Evolutionary conservation across 2,888 invertebrate genomes (phyloP), one percentile per base, ranked within the genome.

Genomic region (Torymus tubicola): DNA sequence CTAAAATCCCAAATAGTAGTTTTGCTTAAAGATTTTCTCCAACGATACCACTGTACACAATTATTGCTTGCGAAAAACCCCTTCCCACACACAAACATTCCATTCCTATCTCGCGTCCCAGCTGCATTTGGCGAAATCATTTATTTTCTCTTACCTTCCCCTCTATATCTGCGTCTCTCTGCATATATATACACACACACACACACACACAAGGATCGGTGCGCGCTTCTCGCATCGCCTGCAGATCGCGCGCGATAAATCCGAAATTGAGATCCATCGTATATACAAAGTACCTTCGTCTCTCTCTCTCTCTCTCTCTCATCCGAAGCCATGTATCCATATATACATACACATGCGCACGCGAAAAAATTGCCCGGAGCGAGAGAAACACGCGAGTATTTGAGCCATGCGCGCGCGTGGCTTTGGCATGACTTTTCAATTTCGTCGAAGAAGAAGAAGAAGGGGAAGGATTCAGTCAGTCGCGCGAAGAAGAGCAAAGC

Each of bases 391-490:
- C 55, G 70, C 60, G 24, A 72, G 16, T 42, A 53, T 10, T 63
- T 42, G 68, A 76, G 52, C 55, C 52, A n/a, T 21, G 21, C 21
- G 2, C 21, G 21, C 21, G 61, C 69, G 65, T 63, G 64, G 69
- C 75, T 75, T 75, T 70, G 80, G 69, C 80, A 70, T 75, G 76
- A 80, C 71, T 80, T 76, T 80, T 71, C 76, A 80, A 81, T 78
- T 74, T 68, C 65, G 52, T 18, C 13, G 42, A 55, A 52, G 63
- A 61, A 16, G 52, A 8, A 42, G 42, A 8, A 42, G 8, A 8
- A 21, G 21, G 21, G 21, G 21, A 21, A 42, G 42, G 10, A 42
- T 42, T 42, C 8, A 42, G 42, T 8, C 42, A 42, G 42, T 42
- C 42, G 42, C 42, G 42, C 42, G 21, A 21, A 21, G 21, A 21